phyloP scores from a whole-genome alignment of 1,140 invertebrate species.

The Ceratina australensis region DNA sequence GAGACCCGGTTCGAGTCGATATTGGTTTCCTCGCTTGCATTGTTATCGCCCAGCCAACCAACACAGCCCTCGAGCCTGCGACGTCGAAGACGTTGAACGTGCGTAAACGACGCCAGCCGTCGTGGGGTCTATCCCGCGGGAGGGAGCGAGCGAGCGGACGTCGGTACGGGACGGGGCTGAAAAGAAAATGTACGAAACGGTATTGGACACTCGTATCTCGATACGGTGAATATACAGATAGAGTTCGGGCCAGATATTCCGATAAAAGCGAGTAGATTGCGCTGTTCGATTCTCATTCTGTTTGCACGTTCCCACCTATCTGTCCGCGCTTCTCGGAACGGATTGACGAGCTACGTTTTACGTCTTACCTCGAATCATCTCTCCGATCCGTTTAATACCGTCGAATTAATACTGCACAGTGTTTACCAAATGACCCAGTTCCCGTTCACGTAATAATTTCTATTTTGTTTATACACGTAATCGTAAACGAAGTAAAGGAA shows the following conservation, averaged over 20 bases:
- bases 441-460: too few species aligned
- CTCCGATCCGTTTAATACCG: not conserved
- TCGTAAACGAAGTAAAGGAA: too few species aligned
- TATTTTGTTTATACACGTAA: too few species aligned
- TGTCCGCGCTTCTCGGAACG: not conserved
- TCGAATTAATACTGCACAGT: too few species aligned
- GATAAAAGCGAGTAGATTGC: conserved; percentile 38
- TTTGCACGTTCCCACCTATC: conserved; percentile 7
- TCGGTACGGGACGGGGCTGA: conserved; percentile 21
- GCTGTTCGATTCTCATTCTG: conserved; percentile 16
- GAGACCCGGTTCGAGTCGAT: conserved; percentile 60
- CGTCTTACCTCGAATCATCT: not conserved
- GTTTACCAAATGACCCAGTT: too few species aligned
- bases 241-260: conserved; percentile 42
- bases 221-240: conserved; percentile 1
- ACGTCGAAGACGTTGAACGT: not conserved
- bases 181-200: conserved; percentile 49
- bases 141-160: not conserved
- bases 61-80: conserved; percentile 10
- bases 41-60: conserved; percentile 56
- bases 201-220: conserved; percentile 22
- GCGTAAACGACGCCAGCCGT: conserved; percentile 8
- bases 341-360: conserved; percentile 20
- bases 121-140: not conserved
- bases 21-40: conserved; percentile 65